Conservation (phyloP, 2,888 invertebrate species). For the Crepidodera aurea region DNA sequence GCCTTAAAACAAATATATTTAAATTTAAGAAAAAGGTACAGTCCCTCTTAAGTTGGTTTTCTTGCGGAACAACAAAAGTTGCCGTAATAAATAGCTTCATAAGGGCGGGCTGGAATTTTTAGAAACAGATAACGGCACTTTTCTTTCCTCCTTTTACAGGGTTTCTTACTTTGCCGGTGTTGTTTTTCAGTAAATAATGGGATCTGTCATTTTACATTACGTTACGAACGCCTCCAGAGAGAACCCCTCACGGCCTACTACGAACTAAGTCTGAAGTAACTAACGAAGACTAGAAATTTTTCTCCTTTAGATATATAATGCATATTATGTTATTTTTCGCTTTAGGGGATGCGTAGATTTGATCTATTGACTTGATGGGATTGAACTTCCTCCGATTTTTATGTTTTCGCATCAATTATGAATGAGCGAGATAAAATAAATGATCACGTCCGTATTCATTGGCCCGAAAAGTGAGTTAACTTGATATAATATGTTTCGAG, state of each 20-base stretch:
- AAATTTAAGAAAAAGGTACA: constrained; percentile 15
- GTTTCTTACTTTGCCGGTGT: constrained; percentile 60
- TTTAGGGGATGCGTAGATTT: constrained; percentile 26
- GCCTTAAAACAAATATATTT: constrained; percentile 17
- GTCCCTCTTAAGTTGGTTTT: constrained; percentile 7
- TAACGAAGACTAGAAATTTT: constrained; percentile 37
- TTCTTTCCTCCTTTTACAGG: constrained; percentile 58
- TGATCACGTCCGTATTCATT: background rate
- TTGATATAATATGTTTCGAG: no score
- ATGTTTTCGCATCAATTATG: constrained; percentile 14
- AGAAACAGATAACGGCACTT: constrained; percentile 55
- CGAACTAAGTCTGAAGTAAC: constrained; percentile 45
- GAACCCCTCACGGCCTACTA: constrained; percentile 46
- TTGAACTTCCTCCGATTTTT: constrained; percentile 22
- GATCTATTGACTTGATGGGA: constrained; percentile 32
- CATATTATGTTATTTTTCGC: constrained; percentile 35
- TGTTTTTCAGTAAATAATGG: constrained; percentile 64
- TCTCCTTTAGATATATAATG: constrained; percentile 38
- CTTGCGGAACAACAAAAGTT: constrained; percentile 36
- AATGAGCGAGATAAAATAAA: background rate
- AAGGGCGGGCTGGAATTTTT: constrained; percentile 52
- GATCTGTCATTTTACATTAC: constrained; percentile 64
- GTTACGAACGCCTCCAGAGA: constrained; percentile 54
- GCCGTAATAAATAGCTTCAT: constrained; percentile 50
- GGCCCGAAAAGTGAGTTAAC: no score